Base-by-base conservation (phyloP, 2,888 invertebrate genomes). In the Platycheirus rosarum region DNA sequence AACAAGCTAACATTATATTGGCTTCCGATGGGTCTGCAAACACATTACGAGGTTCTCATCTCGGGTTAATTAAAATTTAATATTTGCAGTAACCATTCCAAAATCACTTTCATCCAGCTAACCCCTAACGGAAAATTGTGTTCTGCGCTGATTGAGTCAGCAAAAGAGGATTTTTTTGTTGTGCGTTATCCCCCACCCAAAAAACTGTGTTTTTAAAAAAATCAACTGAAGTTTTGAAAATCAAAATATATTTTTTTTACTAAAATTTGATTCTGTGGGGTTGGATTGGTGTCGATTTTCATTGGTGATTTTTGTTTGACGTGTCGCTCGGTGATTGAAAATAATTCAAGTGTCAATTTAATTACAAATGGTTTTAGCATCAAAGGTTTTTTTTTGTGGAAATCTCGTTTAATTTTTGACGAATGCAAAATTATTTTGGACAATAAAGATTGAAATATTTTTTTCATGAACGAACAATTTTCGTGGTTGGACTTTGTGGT, bases 61-160 rank as follows among this genome's bases (percentile, higher is more conserved):
- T 14, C 40, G 26, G 68, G 55, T 68, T 74, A 74, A 78, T 68
- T 78, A 68, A 73, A 68, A 63, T 74, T 73, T 68, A 73, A 78
- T 73, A 73, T 78, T 77, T 71, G 42, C 26, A 42, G 48, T 55
- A 37, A 20, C 55, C 40, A 48, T 73, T 44, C 44, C 16, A 35
- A 51, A n/a, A 51, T 75, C 62, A 40, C 16, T 42, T 55, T 23
- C 9, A 23, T 55, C 9, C 55, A 35, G 2, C 23, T 40, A 5
- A 6, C 4, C 16, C 16, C 11, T 20, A 55, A 7, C 37, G 37
- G 35, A 37, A 37, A 20, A 26, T 26, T n/a, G 3, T 32, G 1
- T 8, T 32, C 8, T 46, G 6, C 5, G 5, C 11, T 46, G 44
- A 46, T 46, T 46, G 23, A 26, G 13, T 26, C 48, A 48, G 23